Conservation (phyloP, 1,140 invertebrate genomes). For the Batillaria attramentaria region DNA sequence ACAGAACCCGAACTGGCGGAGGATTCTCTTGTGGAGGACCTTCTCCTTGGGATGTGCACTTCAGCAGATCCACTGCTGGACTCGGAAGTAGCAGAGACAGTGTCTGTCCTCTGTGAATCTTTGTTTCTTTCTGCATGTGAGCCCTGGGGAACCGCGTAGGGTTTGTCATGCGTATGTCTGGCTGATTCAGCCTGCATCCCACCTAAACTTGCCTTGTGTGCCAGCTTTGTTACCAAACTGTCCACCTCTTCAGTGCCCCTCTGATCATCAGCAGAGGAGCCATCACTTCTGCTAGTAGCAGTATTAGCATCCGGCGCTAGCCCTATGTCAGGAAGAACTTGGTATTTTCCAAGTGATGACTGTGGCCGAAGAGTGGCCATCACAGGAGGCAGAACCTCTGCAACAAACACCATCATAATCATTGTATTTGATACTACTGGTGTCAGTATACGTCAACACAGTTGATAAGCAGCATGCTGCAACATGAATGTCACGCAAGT, state of each 20-base stretch:
- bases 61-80: no score
- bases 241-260: conserved; percentile 11
- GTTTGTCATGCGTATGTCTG: no score
- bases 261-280: conserved; percentile 1
- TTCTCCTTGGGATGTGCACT: no score
- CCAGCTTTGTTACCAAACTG: background rate
- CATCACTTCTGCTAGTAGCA: conserved; percentile 3
- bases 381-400: background rate
- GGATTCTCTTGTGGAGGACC: no score
- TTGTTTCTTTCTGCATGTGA: no score
- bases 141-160: no score
- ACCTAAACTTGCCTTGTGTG: background rate
- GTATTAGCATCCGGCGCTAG: background rate
- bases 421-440: background rate
- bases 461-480: background rate
- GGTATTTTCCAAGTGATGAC: conserved; percentile 22
- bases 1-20: background rate
- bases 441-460: background rate
- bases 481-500: background rate
- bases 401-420: background rate
- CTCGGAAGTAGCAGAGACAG: no score
- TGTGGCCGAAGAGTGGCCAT: conserved; percentile 5
- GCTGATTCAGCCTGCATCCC: no score
- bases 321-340: conserved; percentile 14
- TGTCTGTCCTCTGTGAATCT: no score